Percentiles rank a stretch among this genome's conserved stretches.
phyloP scores from a whole-genome alignment of 2,888 invertebrate species.

The Melanchra persicariae region DNA sequence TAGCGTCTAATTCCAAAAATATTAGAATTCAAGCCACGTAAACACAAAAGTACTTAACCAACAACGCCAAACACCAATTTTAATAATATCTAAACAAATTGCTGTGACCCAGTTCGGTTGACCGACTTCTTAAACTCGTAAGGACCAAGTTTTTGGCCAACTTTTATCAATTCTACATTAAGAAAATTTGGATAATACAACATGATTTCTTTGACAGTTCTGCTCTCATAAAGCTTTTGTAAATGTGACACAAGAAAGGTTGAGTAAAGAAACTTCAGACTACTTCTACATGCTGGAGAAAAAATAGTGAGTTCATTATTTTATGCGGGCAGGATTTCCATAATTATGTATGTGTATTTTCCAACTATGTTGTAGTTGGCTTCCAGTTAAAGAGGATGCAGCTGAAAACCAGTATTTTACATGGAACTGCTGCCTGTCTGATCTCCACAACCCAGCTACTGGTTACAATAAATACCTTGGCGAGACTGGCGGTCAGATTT shows the following conservation, averaged over 20 bases:
- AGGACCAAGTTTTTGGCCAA: slow-evolving; percentile 38
- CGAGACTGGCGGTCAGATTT: not conserved
- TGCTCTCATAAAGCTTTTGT: not conserved
- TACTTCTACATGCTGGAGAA: too few species aligned
- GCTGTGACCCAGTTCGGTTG: slow-evolving; percentile 42
- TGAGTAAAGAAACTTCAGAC: not conserved
- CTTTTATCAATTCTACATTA: slow-evolving; percentile 27
- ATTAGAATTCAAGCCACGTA: slow-evolving; percentile 20
- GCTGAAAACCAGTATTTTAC: not conserved
- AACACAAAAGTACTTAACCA: slow-evolving; percentile 42
- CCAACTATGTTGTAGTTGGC: not conserved
- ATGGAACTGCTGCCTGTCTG: too few species aligned
- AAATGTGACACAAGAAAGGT: not conserved
- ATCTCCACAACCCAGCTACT: not conserved
- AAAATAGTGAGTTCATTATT: not conserved
- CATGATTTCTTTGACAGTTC: not conserved
- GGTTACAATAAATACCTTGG: not conserved
- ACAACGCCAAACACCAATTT: slow-evolving; percentile 38
- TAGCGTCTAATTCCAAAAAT: slow-evolving; percentile 5
- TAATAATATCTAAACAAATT: slow-evolving; percentile 50
- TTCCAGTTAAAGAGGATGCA: not conserved
- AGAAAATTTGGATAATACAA: slow-evolving; percentile 7
- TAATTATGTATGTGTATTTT: not conserved
- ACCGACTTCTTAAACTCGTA: slow-evolving; percentile 37
- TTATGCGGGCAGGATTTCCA: not conserved